Evolutionary conservation across 2,888 invertebrate species (phyloP).

Genomic region (Lochmaea crataegi): DNA sequence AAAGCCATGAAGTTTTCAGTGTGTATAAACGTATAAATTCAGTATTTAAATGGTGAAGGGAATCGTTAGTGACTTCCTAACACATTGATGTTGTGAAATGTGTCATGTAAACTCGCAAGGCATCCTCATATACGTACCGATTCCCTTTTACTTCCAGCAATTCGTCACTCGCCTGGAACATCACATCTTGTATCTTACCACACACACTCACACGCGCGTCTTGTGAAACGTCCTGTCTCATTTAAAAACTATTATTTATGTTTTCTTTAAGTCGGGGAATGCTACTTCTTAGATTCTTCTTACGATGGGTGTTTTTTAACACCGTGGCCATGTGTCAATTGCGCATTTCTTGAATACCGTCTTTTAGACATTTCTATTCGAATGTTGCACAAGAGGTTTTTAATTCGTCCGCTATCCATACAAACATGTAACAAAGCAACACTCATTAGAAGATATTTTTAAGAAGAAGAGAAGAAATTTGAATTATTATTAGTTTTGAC

Average conservation of each 20-base stretch:
- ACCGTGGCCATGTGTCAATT: conserved; percentile 28
- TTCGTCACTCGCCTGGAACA: conserved; percentile 66
- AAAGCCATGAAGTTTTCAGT: conserved; percentile 31
- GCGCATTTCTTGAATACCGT: conserved; percentile 9
- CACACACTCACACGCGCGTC: conserved; percentile 60
- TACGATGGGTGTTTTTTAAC: conserved; percentile 27
- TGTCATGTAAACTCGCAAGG: conserved; percentile 63
- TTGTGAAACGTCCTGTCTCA: conserved; percentile 68
- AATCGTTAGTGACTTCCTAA: conserved; percentile 66
- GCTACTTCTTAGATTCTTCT: conserved; percentile 41
- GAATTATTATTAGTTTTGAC: too few relatives aligned
- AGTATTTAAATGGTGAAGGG: conserved; percentile 40
- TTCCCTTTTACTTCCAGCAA: conserved; percentile 56
- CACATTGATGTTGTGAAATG: conserved; percentile 65
- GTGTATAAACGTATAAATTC: conserved; percentile 21
- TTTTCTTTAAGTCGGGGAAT: conserved; percentile 57
- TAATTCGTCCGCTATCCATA: too few relatives aligned
- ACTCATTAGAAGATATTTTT: too few relatives aligned
- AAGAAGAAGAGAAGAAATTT: too few relatives aligned
- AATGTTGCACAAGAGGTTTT: too few relatives aligned
- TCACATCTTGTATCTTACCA: conserved; percentile 63
- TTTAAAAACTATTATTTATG: conserved; percentile 69
- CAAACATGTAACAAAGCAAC: too few relatives aligned
- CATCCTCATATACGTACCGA: conserved; percentile 49
- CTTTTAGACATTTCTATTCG: not conserved